phyloP scores from a whole-genome alignment of 2,888 invertebrate genomes.

The Lasioglossum leucozonium region DNA sequence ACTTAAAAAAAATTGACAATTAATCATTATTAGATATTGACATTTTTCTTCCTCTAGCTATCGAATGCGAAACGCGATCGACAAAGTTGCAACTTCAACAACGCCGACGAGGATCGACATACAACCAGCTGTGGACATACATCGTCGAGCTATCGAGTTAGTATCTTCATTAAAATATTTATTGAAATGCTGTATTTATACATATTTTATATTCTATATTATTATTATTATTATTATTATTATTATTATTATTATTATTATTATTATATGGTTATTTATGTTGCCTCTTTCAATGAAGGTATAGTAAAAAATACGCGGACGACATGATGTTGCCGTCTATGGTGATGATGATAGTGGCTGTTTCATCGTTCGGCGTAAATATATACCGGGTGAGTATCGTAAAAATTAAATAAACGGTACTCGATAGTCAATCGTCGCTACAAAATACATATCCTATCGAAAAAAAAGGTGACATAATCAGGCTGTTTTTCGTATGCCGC shows the following conservation, averaged over 20 bases:
- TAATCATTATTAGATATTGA: background rate
- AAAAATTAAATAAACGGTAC: background rate
- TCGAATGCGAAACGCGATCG: slow-evolving; percentile 6
- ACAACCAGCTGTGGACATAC: background rate
- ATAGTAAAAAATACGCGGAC: background rate
- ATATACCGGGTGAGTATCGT: slow-evolving; percentile 16
- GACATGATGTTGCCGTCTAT: background rate
- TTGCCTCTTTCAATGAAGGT: background rate
- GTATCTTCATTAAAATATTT: background rate
- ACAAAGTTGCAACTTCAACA: background rate
- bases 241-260: background rate
- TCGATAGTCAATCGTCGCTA: background rate
- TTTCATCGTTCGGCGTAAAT: background rate
- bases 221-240: too few species aligned
- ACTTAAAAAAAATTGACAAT: background rate
- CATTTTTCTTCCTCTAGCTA: background rate
- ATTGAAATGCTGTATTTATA: background rate
- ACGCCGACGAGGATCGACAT: background rate
- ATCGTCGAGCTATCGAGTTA: slow-evolving; percentile 11
- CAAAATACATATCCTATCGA: background rate
- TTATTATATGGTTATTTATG: background rate
- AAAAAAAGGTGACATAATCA: background rate
- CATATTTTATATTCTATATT: too few species aligned
- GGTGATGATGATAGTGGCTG: background rate
- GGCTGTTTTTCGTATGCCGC: background rate